Base-by-base conservation (phyloP, 2,888 invertebrate species). In the Acanthosepion pharaonis region DNA sequence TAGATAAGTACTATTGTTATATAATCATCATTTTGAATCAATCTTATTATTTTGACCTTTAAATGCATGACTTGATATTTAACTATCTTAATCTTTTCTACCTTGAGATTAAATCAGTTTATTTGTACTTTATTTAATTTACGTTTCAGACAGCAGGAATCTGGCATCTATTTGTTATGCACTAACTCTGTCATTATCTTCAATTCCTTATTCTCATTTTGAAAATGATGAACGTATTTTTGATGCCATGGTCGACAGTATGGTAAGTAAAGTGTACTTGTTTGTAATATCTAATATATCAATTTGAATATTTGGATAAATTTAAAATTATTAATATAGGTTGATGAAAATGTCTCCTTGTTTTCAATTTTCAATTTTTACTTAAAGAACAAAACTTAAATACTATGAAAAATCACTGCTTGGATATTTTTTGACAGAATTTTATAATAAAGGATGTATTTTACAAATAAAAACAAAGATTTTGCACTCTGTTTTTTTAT, bases 131-230 rank as follows among this genome's bases (percentile, higher is more conserved):
- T 28, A n/a, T 94, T 55, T 8, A 49, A 25, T 23, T n/a, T 94
- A 5, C 91, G 93, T 64, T 94, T 25, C 95, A 97, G 97, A 96
- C 95, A 96, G 96, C 15, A 92, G 96, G 42, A 96, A 96, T 94
- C 96, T 97, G 97, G 96, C 97, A 23, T 95, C 96, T 94, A 95
- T 96, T 91, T 96, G 96, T 59, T 97, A 96, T 95, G 96, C 96
- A 5, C 95, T 97, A 53, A 96, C 97, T 20, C 94, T 97, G 59
- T 96, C 96, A 15, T 95, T 96, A 6, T 96, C 96, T 42, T 96
- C 96, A 95, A 96, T 97, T 94, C 95, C 96, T 11, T 96, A 96
- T 95, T 94, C 95, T 15, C 96, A 96, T 51, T 95, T 95, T 94
- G 95, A 95, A 28, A 95, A 95, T 20, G 96, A 96, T 95, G 96